Base-by-base conservation (phyloP, 2,113 vertebrate genomes). In the Brachyhypopomus gauderio region DNA sequence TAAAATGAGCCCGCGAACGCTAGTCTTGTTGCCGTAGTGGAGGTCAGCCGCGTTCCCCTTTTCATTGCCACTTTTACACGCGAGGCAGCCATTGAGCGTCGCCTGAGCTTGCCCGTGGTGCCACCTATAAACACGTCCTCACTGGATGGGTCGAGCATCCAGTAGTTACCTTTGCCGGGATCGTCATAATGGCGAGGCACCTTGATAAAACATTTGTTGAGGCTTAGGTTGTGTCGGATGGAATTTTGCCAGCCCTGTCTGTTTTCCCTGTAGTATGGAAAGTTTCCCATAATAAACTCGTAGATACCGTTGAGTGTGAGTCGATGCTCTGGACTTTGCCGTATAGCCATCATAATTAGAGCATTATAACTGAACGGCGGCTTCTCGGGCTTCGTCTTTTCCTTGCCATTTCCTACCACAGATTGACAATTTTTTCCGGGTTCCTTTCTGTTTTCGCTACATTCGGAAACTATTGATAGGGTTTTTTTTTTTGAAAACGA, bases 331-430 rank as follows among this genome's bases (percentile, higher is more conserved):
- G 92, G 92, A 74, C 92, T 95, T 82, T 94, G 93, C 22, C 93
- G 92, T 79, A 95, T 94, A 64, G 94, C 94, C 94, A 95, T 95
- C 93, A 94, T 94, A 79, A 95, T 95, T 72, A 95, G 91, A 22
- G 94, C 94, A 79, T 94, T 95, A 77, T 95, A 95, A 30, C 94
- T 95, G 82, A 95, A 95, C 0, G 93, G 91, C 3, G 94, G 94
- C 82, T 95, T 95, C 66, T 93, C 91, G 0, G 77, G 72, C 78
- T 90, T 90, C 2, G 58, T 74, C 60, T 84, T 83, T 79, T 87
- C 84, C 1, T 78, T 38, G 7, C 78, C 23, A 5, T 80, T 5
- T 41, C 41, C 41, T 41, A 41, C 41, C 41, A 4, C 41, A 41
- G 41, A 41, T 41, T 4, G 41, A 4, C 9, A 2, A 41, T 4